Conservation (phyloP, 1,140 invertebrate genomes). For the Hyles vespertilio region DNA sequence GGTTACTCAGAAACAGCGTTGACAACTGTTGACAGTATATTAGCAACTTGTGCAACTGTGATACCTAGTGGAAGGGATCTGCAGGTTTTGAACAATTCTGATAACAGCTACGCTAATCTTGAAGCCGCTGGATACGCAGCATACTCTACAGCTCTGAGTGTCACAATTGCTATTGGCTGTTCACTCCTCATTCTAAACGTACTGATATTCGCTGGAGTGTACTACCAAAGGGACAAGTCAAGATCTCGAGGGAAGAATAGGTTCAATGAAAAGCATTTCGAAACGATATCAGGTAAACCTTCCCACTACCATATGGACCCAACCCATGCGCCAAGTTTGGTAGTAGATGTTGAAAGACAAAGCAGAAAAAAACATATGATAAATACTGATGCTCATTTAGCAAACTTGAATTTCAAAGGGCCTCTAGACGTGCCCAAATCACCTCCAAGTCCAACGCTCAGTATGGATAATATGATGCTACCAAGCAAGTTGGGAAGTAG, state of each 20-base stretch:
- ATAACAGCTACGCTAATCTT: slow-evolving; percentile 82
- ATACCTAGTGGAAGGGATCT: slow-evolving; percentile 54
- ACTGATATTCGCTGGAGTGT: slow-evolving; percentile 90
- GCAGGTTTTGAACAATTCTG: slow-evolving; percentile 76
- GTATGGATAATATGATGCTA: slow-evolving; percentile 71
- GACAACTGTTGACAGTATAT: slow-evolving; percentile 65
- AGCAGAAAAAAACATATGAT: slow-evolving; percentile 63
- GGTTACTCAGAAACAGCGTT: slow-evolving; percentile 62
- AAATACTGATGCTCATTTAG: slow-evolving; percentile 53
- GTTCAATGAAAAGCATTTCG: slow-evolving; percentile 82
- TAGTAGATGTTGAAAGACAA: slow-evolving; percentile 87
- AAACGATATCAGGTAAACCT: slow-evolving; percentile 80
- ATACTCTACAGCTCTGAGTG: slow-evolving; percentile 88
- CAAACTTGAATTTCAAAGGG: slow-evolving; percentile 70
- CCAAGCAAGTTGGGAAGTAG: slow-evolving; percentile 65
- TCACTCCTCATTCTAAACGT: slow-evolving; percentile 90
- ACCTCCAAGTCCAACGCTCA: slow-evolving; percentile 64
- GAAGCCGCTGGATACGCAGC: slow-evolving; percentile 87
- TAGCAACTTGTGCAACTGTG: slow-evolving; percentile 68
- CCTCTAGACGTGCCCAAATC: slow-evolving; percentile 66
- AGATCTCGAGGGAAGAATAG: slow-evolving; percentile 76
- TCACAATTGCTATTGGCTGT: slow-evolving; percentile 93
- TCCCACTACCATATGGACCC: slow-evolving; percentile 82
- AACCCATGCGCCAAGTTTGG: slow-evolving; percentile 81
- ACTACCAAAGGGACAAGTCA: slow-evolving; percentile 90